phyloP scores from a whole-genome alignment of 2,113 vertebrate species.

The Cariama cristata region DNA sequence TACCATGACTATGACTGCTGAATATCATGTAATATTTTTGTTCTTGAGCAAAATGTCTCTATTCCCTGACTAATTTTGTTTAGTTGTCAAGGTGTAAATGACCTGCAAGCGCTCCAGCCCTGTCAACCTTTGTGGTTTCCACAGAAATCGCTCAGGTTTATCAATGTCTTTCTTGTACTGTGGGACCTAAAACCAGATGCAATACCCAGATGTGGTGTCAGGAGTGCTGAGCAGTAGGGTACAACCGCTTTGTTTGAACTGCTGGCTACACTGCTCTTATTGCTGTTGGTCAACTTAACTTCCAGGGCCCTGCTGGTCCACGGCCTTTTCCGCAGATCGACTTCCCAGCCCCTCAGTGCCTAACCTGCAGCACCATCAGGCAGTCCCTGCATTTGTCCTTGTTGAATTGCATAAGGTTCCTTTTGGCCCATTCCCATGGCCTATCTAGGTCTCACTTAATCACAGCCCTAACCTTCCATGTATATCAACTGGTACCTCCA shows the following conservation, averaged over 20 bases:
- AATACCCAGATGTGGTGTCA: background rate
- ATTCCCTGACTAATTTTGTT: background rate
- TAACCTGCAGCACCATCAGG: background rate
- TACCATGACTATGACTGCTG: background rate
- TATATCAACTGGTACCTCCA: background rate
- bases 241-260: background rate
- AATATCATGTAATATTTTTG: background rate
- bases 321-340: background rate
- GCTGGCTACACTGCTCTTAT: fast-evolving
- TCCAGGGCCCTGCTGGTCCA: background rate
- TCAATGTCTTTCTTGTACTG: background rate
- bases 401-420: background rate
- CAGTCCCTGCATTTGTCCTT: background rate
- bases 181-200: background rate
- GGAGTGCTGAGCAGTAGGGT: background rate
- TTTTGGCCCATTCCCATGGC: background rate
- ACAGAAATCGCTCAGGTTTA: background rate
- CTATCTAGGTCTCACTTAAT: background rate
- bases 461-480: background rate
- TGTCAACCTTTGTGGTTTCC: background rate
- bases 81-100: background rate
- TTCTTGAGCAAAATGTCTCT: background rate
- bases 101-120: background rate
- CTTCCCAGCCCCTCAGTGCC: background rate
- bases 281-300: background rate